Evolutionary conservation across 2,113 vertebrate genomes (phyloP), one percentile per base, ranked within the genome.

Genomic region (Ammodytes marinus): DNA sequence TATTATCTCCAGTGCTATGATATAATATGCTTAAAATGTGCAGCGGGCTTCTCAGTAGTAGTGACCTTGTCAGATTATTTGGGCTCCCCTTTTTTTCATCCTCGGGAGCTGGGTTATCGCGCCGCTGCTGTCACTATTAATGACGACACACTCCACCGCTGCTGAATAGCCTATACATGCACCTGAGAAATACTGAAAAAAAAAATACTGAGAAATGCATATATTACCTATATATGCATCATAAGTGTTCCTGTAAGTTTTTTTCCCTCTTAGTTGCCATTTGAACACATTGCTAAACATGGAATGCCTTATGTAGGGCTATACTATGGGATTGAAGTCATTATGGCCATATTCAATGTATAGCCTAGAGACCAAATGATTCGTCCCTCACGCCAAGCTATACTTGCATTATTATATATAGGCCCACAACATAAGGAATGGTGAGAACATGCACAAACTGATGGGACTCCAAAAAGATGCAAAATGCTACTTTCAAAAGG

Each of bases 131-230:
- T 74, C 49, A 69, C 57, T 65, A 27, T 27, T 27, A 0, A 69
- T 76, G 83, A 88, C 83, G 75, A 80, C 76, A 73, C 70, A n/a
- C 27, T 27, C 27, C 57, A 7, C 13, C 50, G 5, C 52, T 6
- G 61, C 42, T 67, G 42, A 67, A 17, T 13, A 52, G 69, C 57
- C 50, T 14, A 46, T 27, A 45, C 60, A 27, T 27, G 27, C 27
- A 27, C 53, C 4, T 3, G 9, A n/a, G 8, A 46, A 14, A 57
- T 8, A 14, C 15, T n/a, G 27, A 27, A 27, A 27, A 27, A 27
- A 27, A 27, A 27, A 27, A 27, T 27, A 27, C 27, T 27, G 27
- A 27, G 27, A 27, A 27, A 27, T 27, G 27, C 27, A 27, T 27
- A 27, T 27, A 27, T 27, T 27, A 27, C 27, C 27, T 27, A 27